These are phyloP conservation scores for Lepidocyrtinus sp. DNA, from an alignment of 2,888 invertebrate genomes.

Conservation along the genomic window DNA sequence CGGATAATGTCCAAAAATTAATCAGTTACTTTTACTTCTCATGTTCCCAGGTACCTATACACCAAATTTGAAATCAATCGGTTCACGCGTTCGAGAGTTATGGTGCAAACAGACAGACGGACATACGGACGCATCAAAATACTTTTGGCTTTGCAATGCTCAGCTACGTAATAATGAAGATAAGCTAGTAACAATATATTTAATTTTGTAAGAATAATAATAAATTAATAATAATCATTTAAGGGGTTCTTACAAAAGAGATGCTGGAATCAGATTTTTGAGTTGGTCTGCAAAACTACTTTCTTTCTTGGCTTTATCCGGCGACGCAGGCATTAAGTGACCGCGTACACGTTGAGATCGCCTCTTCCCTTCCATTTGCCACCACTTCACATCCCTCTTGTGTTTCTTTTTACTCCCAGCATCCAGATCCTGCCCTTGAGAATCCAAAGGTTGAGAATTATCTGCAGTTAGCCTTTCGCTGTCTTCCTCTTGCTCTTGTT, in stretches of 20 bases:
- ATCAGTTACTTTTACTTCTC: no score
- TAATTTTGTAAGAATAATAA: no score
- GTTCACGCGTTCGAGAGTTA: no score
- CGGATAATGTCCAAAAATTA: no score
- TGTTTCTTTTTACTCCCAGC: conserved; percentile 62
- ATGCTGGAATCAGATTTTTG: conserved; percentile 78
- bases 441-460: conserved; percentile 20
- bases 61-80: no score
- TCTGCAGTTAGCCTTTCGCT: conserved; percentile 32
- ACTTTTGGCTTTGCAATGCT: no score
- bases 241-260: conserved; percentile 74
- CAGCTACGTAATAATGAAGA: no score
- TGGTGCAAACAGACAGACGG: no score
- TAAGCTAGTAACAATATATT: no score
- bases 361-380: conserved; percentile 69
- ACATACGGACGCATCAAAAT: no score
- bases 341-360: conserved; percentile 68
- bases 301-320: conserved; percentile 74
- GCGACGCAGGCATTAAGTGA: conserved; percentile 58
- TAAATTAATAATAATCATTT: no score
- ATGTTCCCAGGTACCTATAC: no score
- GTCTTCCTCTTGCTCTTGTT: not conserved
- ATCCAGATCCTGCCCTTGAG: conserved; percentile 22
- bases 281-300: conserved; percentile 79
- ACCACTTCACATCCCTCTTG: conserved; percentile 67